Base-by-base conservation (phyloP, 2,113 vertebrate genomes). In the Labrus mixtus region DNA sequence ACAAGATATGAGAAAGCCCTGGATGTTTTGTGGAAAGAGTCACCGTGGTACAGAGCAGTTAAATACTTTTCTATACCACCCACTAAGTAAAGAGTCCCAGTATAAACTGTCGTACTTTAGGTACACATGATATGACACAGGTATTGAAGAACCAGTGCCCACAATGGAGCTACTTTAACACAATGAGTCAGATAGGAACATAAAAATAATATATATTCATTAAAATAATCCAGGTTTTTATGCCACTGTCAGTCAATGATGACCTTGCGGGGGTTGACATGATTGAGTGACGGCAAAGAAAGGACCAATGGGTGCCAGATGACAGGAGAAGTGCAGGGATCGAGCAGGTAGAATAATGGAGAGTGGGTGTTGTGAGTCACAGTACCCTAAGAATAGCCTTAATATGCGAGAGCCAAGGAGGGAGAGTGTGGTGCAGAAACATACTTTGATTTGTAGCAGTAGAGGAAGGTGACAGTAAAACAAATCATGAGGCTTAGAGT, bases 351-450 rank as follows among this genome's bases (percentile, higher is more conserved):
- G 64, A 74, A 76, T 70, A 74, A 83, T 15, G 41, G 76, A 33
- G 76, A 83, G 82, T 88, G 83, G 84, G 84, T 78, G 86, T 53
- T 54, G 73, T 90, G 90, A 90, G 85, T 91, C 88, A 89, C 78
- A 78, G 59, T 19, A 79, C 48, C 53, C 79, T 37, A 80, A 86
- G 78, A 85, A 91, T 83, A 87, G 83, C 73, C 68, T 20, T 46
- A 58, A 64, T 37, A 68, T 45, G 67, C 48, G 50, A 56, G 62
- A 64, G 75, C 19, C 48, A 48, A 37, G 29, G 68, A 66, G 16
- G 19, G 61, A 74, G 29, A 53, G 66, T 22, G 39, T 23, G 23
- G 64, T 50, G 66, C 73, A 76, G 56, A 50, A 56, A 41, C 11
- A n/a, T 10, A 15, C 22, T 62, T 65, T 36, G 12, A 73, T 37